Percentiles rank a stretch among this genome's conserved stretches.
Evolutionary conservation across 2,113 vertebrate species (phyloP).

Genomic region (Grammomys dolichurus): DNA sequence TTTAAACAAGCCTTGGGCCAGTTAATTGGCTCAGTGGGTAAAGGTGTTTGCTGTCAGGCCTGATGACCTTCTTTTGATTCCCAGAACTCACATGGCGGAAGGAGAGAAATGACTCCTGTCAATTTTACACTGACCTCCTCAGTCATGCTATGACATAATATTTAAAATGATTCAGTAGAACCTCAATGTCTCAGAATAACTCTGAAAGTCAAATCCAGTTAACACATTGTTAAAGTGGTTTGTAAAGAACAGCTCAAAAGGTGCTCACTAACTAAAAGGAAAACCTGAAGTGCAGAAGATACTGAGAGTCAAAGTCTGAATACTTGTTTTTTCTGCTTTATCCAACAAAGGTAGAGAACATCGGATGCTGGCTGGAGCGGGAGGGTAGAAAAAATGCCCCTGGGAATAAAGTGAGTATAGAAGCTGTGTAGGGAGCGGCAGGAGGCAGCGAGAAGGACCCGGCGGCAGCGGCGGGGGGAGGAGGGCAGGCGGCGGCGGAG

Average conservation of each 20-base stretch:
- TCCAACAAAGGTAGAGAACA: neutral
- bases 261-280: neutral
- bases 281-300: neutral
- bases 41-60: too few species aligned
- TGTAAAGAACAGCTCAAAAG: neutral
- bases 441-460: slow-evolving; percentile 77
- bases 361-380: neutral
- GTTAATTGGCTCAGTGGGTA: too few species aligned
- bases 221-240: neutral
- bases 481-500: slow-evolving; percentile 56
- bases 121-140: too few species aligned
- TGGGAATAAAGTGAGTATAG: neutral
- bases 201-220: too few species aligned
- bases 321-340: neutral
- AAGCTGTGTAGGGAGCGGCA: slow-evolving; percentile 20
- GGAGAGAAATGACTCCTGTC: too few species aligned
- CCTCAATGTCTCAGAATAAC: too few species aligned
- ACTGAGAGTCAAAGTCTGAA: neutral
- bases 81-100: too few species aligned
- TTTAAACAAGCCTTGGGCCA: too few species aligned
- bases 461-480: slow-evolving; percentile 66
- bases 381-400: neutral
- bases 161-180: too few species aligned
- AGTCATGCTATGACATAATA: too few species aligned
- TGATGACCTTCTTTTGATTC: too few species aligned